Percentiles rank a stretch among this genome's conserved stretches.
phyloP scores from a whole-genome alignment of 2,113 vertebrate genomes.

The Crotalus tigris region DNA sequence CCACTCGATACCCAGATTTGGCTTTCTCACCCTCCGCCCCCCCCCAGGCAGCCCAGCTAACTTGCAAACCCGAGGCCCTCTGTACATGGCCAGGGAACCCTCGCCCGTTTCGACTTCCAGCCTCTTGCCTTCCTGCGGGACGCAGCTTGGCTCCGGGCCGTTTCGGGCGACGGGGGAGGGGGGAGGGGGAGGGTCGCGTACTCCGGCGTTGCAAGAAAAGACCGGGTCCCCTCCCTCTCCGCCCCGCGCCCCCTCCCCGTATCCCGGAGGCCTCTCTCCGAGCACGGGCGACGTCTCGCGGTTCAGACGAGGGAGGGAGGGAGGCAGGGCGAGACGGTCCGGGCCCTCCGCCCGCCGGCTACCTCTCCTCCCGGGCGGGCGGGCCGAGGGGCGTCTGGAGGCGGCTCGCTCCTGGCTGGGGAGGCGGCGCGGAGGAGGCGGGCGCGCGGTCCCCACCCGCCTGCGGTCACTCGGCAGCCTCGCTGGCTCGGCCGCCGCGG shows the following conservation, averaged over 20 bases:
- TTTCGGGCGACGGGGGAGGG: background rate
- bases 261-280: background rate
- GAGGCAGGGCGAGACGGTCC: background rate
- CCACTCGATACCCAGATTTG: background rate
- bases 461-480: background rate
- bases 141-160: background rate
- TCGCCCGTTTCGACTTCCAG: background rate
- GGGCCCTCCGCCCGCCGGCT: constrained; percentile 41
- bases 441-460: background rate
- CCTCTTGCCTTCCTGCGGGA: background rate
- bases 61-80: background rate
- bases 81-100: background rate
- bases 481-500: background rate
- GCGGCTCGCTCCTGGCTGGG: constrained; percentile 84
- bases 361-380: constrained; percentile 44
- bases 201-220: background rate
- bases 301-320: background rate
- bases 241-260: background rate
- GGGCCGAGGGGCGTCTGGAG: background rate
- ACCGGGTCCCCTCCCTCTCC: background rate
- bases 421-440: constrained; percentile 76
- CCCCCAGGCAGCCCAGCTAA: background rate
- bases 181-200: background rate
- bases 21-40: no score
- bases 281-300: background rate